Conservation (phyloP, 92 coral and sea anemone genomes). For the Diadumene lineata region DNA sequence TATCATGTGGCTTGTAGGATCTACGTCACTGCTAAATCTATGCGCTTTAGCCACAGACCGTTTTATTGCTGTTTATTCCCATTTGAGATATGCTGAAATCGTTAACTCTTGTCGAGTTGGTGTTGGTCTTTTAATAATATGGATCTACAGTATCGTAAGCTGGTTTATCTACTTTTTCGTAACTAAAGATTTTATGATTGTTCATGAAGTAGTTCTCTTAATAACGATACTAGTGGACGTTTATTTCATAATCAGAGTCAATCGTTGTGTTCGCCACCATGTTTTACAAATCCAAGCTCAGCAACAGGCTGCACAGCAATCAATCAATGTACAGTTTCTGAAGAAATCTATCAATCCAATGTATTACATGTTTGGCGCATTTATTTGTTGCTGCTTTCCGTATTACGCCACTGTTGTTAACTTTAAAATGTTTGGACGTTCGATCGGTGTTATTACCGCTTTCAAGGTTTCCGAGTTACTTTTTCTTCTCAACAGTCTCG, state of each 20-base stretch:
- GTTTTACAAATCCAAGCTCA: slow-evolving; percentile 14
- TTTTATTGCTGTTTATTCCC: neutral
- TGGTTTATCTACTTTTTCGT: neutral
- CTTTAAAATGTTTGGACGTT: neutral
- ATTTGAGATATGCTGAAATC: slow-evolving; percentile 2
- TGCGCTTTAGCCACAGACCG: slow-evolving; percentile 17
- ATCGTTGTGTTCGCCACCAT: slow-evolving; percentile 5
- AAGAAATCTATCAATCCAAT: slow-evolving; percentile 5
- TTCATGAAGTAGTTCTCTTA: neutral
- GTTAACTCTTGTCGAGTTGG: neutral
- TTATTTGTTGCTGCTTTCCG: slow-evolving; percentile 2
- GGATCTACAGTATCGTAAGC: neutral
- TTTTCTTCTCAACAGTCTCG: neutral
- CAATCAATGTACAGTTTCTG: neutral
- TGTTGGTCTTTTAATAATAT: neutral
- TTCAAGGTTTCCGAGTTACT: neutral
- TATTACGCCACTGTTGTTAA: neutral
- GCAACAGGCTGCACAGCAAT: slow-evolving; percentile 5
- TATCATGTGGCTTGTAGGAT: neutral
- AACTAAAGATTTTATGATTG: too few relatives aligned
- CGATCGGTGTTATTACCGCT: too few relatives aligned
- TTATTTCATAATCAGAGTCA: slow-evolving; percentile 1
- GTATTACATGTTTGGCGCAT: slow-evolving; percentile 6
- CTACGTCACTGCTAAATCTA: neutral
- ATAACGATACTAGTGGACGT: neutral